Evolutionary conservation across 2,888 invertebrate species (phyloP).

Genomic region (Diarsia dahlii): DNA sequence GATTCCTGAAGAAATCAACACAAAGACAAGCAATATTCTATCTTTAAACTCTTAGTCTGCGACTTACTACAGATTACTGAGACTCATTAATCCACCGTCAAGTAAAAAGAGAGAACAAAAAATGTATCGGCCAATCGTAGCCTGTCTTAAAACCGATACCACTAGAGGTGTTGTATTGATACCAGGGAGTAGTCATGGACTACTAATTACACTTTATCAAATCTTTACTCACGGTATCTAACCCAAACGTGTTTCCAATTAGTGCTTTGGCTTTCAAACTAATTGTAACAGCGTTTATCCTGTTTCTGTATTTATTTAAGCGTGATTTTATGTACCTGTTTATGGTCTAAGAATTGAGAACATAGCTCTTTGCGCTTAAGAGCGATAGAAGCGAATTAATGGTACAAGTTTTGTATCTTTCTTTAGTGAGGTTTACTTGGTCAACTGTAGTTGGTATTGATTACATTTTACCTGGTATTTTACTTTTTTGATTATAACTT

Average conservation of each 20-base stretch:
- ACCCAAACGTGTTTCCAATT: conserved; percentile 58
- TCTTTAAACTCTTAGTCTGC: background rate
- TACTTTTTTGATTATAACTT: background rate
- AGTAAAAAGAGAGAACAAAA: conserved; percentile 12
- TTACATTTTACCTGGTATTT: background rate
- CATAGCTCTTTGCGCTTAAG: conserved; percentile 16
- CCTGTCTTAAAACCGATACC: conserved; percentile 40
- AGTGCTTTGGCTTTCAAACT: conserved; percentile 44
- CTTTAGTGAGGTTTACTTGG: background rate
- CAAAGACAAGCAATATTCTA: background rate
- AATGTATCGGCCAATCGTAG: conserved; percentile 24
- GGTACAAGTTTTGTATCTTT: background rate
- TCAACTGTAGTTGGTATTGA: background rate
- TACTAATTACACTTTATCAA: conserved; percentile 46
- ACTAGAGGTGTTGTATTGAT: conserved; percentile 36
- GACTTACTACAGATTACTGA: background rate
- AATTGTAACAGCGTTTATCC: conserved; percentile 53
- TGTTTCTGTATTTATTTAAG: conserved; percentile 36
- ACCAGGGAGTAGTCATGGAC: background rate
- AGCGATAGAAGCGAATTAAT: conserved; percentile 27
- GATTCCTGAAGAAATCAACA: background rate
- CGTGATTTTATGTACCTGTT: conserved; percentile 38
- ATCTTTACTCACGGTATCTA: conserved; percentile 44
- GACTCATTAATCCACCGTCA: conserved; percentile 4
- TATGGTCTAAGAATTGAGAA: conserved; percentile 2